These are phyloP conservation scores for Trinectes maculatus DNA, from an alignment of 2,113 vertebrate species.

Conservation along the genomic window DNA sequence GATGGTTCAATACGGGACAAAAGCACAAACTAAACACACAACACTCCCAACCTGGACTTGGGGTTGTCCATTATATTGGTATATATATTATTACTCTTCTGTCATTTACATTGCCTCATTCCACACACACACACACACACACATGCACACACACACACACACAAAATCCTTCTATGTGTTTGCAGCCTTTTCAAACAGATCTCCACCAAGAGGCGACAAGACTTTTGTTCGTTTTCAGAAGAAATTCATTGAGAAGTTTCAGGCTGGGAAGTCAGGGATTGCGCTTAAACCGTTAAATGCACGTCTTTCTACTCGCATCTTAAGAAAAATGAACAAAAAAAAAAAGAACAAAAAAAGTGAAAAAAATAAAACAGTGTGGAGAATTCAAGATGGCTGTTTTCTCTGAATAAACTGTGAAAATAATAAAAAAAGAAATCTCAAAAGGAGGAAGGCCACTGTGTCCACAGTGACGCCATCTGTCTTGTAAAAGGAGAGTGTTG, in stretches of 20 bases:
- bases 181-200: slow-evolving; percentile 63
- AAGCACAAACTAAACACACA: slow-evolving; percentile 77
- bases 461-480: slow-evolving; percentile 80
- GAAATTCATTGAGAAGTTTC: slow-evolving; percentile 70
- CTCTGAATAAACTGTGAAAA: slow-evolving; percentile 84
- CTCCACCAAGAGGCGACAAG: slow-evolving; percentile 64
- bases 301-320: slow-evolving; percentile 88
- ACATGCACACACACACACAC: slow-evolving; percentile 11
- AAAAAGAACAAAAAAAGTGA: slow-evolving; percentile 64
- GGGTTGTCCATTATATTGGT: slow-evolving; percentile 69
- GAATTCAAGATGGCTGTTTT: slow-evolving; percentile 77
- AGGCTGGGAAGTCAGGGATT: slow-evolving; percentile 78
- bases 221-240: slow-evolving; percentile 67
- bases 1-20: slow-evolving; percentile 70
- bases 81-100: background rate
- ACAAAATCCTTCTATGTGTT: slow-evolving; percentile 62
- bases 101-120: background rate
- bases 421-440: slow-evolving; percentile 71
- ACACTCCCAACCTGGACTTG: slow-evolving; percentile 78
- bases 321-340: slow-evolving; percentile 79
- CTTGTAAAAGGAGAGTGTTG: slow-evolving; percentile 85
- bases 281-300: slow-evolving; percentile 80
- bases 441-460: slow-evolving; percentile 78
- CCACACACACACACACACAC: background rate
- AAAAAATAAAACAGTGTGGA: slow-evolving; percentile 74